These are phyloP conservation scores for Gymnopithys bicolor DNA, from an alignment of 2,797 vertebrate genomes.

Conservation along the genomic window DNA sequence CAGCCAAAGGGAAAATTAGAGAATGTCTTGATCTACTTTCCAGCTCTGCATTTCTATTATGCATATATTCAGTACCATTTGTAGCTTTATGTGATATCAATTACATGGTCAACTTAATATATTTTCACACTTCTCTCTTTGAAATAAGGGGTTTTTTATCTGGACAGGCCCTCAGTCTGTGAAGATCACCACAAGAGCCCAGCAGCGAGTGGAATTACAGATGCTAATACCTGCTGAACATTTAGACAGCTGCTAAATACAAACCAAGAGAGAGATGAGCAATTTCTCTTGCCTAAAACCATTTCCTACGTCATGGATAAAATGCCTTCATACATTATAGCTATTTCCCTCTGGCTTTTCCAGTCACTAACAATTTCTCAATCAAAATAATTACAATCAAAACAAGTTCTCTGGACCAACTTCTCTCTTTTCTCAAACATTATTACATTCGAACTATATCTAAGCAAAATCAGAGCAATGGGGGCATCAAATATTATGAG, in stretches of 20 bases:
- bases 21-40: not conserved
- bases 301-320: not conserved
- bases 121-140: not conserved
- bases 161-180: not conserved
- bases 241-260: not conserved
- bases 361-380: not conserved
- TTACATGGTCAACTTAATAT: not conserved
- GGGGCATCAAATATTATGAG: not conserved
- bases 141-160: not conserved
- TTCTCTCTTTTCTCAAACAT: not conserved
- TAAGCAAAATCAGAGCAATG: not conserved
- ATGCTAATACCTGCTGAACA: not conserved
- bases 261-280: not conserved
- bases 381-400: not conserved
- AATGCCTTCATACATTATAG: not conserved
- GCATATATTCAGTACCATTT: not conserved
- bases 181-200: not conserved
- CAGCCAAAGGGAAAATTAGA: not conserved
- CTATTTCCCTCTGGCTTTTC: not conserved
- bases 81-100: not conserved
- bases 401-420: not conserved
- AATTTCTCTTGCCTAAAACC: not conserved
- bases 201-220: not conserved
- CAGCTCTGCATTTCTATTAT: not conserved
- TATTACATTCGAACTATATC: not conserved